These are phyloP conservation scores for Tineola bisselliella DNA, from an alignment of 2,888 invertebrate species.

Conservation along the genomic window DNA sequence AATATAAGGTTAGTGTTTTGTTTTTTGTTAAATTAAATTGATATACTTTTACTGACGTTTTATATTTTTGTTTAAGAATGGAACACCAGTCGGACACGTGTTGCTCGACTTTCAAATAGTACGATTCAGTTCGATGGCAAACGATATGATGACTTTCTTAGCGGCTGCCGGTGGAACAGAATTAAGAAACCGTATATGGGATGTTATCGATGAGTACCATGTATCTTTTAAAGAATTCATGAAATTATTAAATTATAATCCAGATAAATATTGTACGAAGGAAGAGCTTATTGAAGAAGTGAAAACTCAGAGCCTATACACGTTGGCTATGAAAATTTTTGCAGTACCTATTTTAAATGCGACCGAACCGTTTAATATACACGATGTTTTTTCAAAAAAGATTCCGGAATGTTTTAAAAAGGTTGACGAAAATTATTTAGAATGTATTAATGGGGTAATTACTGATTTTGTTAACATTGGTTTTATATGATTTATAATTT, in stretches of 20 bases:
- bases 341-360: neutral
- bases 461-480: conserved; percentile 6
- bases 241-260: neutral
- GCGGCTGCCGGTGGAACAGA: neutral
- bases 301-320: neutral
- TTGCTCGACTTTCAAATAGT: conserved; percentile 1
- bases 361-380: neutral
- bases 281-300: conserved; percentile 7
- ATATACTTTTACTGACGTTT: too few species aligned
- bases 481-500: neutral
- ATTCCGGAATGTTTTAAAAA: neutral
- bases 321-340: neutral
- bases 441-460: neutral
- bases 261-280: conserved; percentile 5
- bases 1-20: conserved; percentile 7
- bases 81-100: neutral
- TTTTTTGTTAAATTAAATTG: neutral
- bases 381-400: neutral
- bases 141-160: neutral
- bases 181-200: conserved; percentile 5
- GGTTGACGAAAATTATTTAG: neutral
- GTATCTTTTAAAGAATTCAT: neutral
- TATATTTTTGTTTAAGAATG: conserved; percentile 11
- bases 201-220: conserved; percentile 5
- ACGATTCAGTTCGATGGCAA: conserved; percentile 2